These are phyloP conservation scores for Penelope pileata DNA, from an alignment of 2,113 vertebrate genomes.

Conservation along the genomic window DNA sequence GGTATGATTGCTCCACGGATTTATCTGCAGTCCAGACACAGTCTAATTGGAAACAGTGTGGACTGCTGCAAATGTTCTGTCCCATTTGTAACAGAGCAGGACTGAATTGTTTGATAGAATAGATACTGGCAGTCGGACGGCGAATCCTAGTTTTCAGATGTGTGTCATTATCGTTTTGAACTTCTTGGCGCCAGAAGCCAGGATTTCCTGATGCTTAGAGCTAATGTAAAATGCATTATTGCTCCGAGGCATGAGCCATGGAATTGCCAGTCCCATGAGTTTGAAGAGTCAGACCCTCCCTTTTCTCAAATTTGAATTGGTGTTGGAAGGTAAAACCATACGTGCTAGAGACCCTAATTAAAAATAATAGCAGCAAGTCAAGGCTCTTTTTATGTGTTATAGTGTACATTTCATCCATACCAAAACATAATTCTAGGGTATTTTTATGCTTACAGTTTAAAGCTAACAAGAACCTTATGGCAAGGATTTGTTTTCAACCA, in stretches of 20 bases:
- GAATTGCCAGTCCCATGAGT: conserved; percentile 69
- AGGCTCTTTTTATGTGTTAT: conserved; percentile 60
- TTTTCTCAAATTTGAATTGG: conserved; percentile 59
- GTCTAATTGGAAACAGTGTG: conserved; percentile 73
- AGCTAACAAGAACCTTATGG: conserved; percentile 81
- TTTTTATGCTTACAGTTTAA: conserved; percentile 80
- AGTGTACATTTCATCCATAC: conserved; percentile 69
- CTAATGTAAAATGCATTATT: conserved; percentile 79
- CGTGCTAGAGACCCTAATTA: conserved; percentile 78
- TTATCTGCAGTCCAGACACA: conserved; percentile 50
- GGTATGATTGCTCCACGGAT: background rate
- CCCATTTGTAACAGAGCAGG: conserved; percentile 41
- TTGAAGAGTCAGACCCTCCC: conserved; percentile 52
- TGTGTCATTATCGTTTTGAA: conserved; percentile 67
- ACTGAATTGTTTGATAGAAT: conserved; percentile 71
- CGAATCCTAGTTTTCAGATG: conserved; percentile 65
- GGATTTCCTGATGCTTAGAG: conserved; percentile 71
- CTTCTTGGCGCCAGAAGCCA: conserved; percentile 70
- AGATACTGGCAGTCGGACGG: conserved; percentile 68
- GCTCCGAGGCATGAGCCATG: conserved; percentile 66
- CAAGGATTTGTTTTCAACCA: conserved; percentile 77
- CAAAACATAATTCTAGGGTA: conserved; percentile 72
- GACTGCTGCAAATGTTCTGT: conserved; percentile 59
- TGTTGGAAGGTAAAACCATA: conserved; percentile 75
- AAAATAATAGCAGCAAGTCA: conserved; percentile 80